phyloP scores from a whole-genome alignment of 2,888 invertebrate genomes.

The Prosopocoilus inquinatus region DNA sequence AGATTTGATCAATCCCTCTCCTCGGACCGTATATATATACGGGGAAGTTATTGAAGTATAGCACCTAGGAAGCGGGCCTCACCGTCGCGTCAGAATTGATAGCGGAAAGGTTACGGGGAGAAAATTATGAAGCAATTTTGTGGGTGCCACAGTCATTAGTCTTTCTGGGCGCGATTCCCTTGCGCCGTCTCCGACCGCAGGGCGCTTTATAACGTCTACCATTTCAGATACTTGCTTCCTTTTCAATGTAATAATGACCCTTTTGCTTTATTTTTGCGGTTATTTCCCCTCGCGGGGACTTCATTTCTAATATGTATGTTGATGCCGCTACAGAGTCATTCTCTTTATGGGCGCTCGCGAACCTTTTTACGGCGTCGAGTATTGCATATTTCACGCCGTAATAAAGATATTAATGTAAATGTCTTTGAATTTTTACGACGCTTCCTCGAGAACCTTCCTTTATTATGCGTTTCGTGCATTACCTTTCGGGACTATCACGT shows the following conservation, averaged over 20 bases:
- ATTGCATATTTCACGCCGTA: too few relatives aligned
- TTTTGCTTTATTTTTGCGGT: slow-evolving; percentile 1
- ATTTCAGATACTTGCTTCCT: slow-evolving; percentile 13
- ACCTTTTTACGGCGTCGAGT: too few relatives aligned
- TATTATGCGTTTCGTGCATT: too few relatives aligned
- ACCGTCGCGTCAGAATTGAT: slow-evolving; percentile 45
- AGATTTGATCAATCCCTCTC: slow-evolving; percentile 10
- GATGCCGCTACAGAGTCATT: too few relatives aligned
- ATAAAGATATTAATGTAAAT: too few relatives aligned
- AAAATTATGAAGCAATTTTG: slow-evolving; percentile 53
- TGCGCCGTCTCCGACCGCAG: slow-evolving; percentile 16
- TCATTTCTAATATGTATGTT: background rate
- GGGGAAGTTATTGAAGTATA: slow-evolving; percentile 40
- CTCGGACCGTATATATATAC: slow-evolving; percentile 9
- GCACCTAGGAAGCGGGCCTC: slow-evolving; percentile 5
- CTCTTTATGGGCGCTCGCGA: too few relatives aligned
- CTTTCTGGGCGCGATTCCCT: slow-evolving; percentile 34
- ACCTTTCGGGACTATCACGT: too few relatives aligned
- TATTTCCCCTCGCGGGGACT: background rate
- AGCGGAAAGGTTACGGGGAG: slow-evolving; percentile 49
- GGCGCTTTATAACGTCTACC: slow-evolving; percentile 24
- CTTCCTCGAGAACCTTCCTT: too few relatives aligned
- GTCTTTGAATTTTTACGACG: too few relatives aligned
- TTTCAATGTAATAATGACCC: slow-evolving; percentile 1
- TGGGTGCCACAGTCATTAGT: slow-evolving; percentile 49